phyloP scores from a whole-genome alignment of 2,113 vertebrate genomes.

The Oostethus manadensis region DNA sequence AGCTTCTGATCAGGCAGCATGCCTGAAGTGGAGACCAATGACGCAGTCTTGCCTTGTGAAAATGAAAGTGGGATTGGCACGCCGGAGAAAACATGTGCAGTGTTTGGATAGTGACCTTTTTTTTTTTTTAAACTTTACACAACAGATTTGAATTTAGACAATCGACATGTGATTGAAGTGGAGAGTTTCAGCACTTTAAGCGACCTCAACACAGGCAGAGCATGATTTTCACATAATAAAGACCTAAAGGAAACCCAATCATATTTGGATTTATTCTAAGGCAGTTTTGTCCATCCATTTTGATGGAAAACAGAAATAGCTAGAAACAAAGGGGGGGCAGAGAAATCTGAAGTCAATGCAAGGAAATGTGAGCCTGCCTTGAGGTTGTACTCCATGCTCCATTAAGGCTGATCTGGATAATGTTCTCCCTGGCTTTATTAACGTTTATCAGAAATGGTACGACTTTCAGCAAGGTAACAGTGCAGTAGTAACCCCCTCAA shows the following conservation, averaged over 20 bases:
- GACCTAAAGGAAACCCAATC: too few relatives aligned
- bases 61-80: constrained; percentile 12
- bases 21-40: constrained; percentile 43
- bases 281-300: too few relatives aligned
- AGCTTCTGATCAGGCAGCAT: constrained; percentile 40
- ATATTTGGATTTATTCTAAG: too few relatives aligned
- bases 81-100: too few relatives aligned
- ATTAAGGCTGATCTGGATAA: constrained; percentile 63
- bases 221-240: too few relatives aligned
- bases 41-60: constrained; percentile 8
- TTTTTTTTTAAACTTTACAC: too few relatives aligned
- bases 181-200: too few relatives aligned
- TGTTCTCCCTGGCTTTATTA: constrained; percentile 56
- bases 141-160: too few relatives aligned
- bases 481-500: constrained; percentile 16
- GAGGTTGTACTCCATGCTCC: constrained; percentile 31
- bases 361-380: constrained; percentile 35
- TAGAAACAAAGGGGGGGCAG: background rate
- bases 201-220: too few relatives aligned
- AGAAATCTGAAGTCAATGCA: constrained; percentile 2
- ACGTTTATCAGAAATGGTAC: constrained; percentile 33
- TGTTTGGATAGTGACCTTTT: too few relatives aligned
- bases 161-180: too few relatives aligned
- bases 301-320: background rate
- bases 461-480: constrained; percentile 38